A percentile compares a stretch with the other conserved stretches of the same genome.
Evolutionary conservation across 2,797 vertebrate genomes (phyloP).

Genomic region (Sardinella longiceps): DNA sequence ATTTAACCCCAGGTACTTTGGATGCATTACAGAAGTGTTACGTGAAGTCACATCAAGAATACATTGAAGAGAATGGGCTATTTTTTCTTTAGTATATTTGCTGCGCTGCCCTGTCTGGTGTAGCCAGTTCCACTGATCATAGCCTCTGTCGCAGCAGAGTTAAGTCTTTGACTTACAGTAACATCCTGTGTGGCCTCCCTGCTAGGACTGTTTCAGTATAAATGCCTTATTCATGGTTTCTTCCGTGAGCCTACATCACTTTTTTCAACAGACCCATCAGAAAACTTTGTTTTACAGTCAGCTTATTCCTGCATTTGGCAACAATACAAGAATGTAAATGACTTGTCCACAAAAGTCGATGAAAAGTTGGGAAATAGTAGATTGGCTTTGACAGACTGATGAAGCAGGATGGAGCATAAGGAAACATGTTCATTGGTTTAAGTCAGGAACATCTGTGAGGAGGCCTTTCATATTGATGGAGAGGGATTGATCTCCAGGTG

Average conservation of each 20-base stretch:
- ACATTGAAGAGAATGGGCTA: too few relatives aligned
- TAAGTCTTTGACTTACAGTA: too few relatives aligned
- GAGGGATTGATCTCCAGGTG: slow-evolving; percentile 12
- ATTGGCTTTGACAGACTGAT: neutral
- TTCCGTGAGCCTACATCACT: neutral
- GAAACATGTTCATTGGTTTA: neutral
- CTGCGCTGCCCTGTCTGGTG: too few relatives aligned
- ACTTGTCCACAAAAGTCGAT: neutral
- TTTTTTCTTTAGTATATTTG: too few relatives aligned
- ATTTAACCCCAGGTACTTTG: too few relatives aligned
- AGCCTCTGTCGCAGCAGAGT: too few relatives aligned
- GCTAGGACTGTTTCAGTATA: too few relatives aligned
- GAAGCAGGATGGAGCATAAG: neutral
- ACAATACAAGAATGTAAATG: neutral
- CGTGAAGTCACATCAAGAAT: too few relatives aligned
- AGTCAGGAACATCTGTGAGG: neutral
- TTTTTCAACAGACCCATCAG: neutral
- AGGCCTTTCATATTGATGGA: neutral
- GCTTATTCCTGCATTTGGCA: neutral
- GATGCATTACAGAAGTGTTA: too few relatives aligned
- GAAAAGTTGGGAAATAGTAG: neutral
- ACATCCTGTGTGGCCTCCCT: too few relatives aligned
- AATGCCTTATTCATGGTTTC: too few relatives aligned
- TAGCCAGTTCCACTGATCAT: too few relatives aligned
- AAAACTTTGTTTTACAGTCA: neutral